Base-by-base conservation (phyloP, 2,113 vertebrate genomes). In the Chamaea fasciata region DNA sequence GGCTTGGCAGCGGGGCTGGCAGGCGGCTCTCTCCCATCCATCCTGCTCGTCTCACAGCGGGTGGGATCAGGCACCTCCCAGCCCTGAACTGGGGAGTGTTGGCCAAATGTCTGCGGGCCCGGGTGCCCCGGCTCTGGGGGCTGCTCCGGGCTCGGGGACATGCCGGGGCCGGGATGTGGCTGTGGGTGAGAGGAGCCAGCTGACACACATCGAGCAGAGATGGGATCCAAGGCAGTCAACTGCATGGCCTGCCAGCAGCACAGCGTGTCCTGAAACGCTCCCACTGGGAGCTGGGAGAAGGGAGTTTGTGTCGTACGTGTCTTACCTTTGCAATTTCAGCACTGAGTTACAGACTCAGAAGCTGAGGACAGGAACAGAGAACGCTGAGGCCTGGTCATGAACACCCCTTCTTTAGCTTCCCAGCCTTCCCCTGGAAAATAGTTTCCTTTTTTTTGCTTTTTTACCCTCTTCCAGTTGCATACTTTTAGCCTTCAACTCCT, bases 1-100 rank as follows among this genome's bases (percentile, higher is more conserved):
- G 63, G 87, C 88, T 95, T 96, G 91, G 91, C 96, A 97, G 97
- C 35, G 2, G 42, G 39, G 69, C 85, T 90, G 96, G 87, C 94
- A 87, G 92, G 28, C 1, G 0, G 42, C 4, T 85, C 94, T 65
- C 62, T 89, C 73, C 69, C 23, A 2, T 80, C 16, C 5, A 4
- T 50, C n/a, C 20, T 80, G 78, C 89, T 89, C 10, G 49, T 76
- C 73, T 95, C 16, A 0, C 62, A 76, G 74, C 75, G 6, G 57
- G 71, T 87, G 24, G 9, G 89, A 83, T 69, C 74, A 62, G 79
- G 76, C 65, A 57, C 90, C 83, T 96, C 76, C 74, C 64, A 27
- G 86, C 2, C 3, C 16, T 46, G 53, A 39, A 4, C n/a, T 3
- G 6, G 35, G 41, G 3, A 13, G 3, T 27, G 74, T 4, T 64